Base-by-base conservation (phyloP, 2,888 invertebrate species). In the Aleiodes leptofemur region DNA sequence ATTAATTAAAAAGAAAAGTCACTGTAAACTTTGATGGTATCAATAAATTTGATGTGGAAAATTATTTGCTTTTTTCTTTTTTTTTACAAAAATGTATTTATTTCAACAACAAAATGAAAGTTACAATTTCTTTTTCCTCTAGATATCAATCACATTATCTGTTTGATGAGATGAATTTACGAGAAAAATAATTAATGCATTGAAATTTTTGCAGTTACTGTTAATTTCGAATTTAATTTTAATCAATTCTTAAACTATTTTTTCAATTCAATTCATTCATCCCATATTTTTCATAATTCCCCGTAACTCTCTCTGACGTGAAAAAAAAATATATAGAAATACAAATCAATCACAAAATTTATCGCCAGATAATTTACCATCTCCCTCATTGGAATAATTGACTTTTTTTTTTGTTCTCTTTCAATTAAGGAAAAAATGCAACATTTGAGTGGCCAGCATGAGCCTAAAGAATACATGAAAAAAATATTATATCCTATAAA, bases 11-110 rank as follows among this genome's bases (percentile, higher is more conserved):
- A 73, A 82, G 76, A 82, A 85, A 84, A 81, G 84, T 85, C 81
- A 84, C 84, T 88, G 85, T 87, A 83, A 85, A 81, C 83, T 80
- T 82, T 86, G 85, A 84, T 83, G 82, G 82, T 84, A 85, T 78
- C 81, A 88, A 87, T 88, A 88, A 88, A 88, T 86, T 85, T 84
- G 78, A 86, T 84, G 85, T 82, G 77, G 82, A 77, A 64, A 73
- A 69, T 72, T 66, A 23, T 59, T 57, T 50, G 29, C 23, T 38
- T n/a, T 38, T 77, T 48, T 69, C 48, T 56, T 70, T 71, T 51
- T 72, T 56, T 80, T 72, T 82, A 80, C 79, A 80, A 85, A 85
- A 80, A 80, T 83, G 80, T 77, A 80, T 86, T 85, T 86, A 84
- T 83, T 86, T 80, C 61, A 82, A 83, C 81, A 82, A 81, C 80